Evolutionary conservation across 2,113 vertebrate species (phyloP), one percentile per base, ranked within the genome.

Genomic region (Elaphurus davidianus): DNA sequence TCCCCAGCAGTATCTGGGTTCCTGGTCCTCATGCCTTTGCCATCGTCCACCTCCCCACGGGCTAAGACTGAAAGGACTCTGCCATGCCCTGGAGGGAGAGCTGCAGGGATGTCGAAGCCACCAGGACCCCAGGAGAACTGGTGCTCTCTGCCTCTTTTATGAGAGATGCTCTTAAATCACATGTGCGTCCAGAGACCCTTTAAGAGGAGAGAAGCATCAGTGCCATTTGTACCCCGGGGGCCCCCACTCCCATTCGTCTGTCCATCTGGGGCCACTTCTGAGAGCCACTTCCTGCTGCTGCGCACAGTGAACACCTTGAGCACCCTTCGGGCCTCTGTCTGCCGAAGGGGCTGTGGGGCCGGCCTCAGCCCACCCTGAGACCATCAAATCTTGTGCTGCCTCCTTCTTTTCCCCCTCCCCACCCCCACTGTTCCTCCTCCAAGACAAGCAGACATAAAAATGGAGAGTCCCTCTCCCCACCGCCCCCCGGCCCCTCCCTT

Each of bases 361-460:
- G 81, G 91, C 25, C 85, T 82, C 3, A 17, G 71, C 43, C 81
- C 71, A 0, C 33, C 91, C 67, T 74, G 91, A 97, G 91, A 97
- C 98, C 98, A 98, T 98, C 98, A 98, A 97, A 98, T 96, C 98
- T 98, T 97, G 97, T 98, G 98, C 97, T 93, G 54, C 81, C 54
- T 79, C 85, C 74, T 92, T 21, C 62, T n/a, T 82, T 64, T 92
- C 87, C 28, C 30, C 12, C 81, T 93, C 67, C 19, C 14, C 6
- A 2, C 11, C 96, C 92, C 90, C 97, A 98, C 96, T 98, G 98
- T 98, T 98, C 98, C 98, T 95, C 97, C 97, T 97, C 91, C 5
- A 15, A 98, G 98, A 98, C 98, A 99, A 99, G 95, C 98, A 98
- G 97, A 98, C 97, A 98, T 98, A 98, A 98, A 98, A 99, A 99